Conservation (phyloP, 2,888 invertebrate species). For the Habrosyne pyritoides region DNA sequence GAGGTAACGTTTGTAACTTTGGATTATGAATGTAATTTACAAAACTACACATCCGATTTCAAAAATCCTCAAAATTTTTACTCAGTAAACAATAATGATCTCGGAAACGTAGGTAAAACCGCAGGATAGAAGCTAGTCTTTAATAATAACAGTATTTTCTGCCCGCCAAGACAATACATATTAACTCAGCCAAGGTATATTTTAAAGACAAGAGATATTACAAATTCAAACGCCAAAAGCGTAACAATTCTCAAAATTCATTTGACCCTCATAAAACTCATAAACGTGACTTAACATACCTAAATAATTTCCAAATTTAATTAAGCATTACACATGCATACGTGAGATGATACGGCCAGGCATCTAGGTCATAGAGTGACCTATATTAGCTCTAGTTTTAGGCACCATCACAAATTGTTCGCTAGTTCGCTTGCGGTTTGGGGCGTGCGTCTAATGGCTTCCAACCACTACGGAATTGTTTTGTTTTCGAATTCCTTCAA, state of each 20-base stretch:
- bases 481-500: not conserved
- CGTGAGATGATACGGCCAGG: not conserved
- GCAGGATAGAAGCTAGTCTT: no score
- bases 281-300: not conserved
- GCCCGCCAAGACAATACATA: no score
- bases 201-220: not conserved
- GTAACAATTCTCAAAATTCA: not conserved
- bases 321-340: not conserved
- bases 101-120: no score
- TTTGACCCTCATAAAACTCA: not conserved
- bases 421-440: not conserved
- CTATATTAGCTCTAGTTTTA: constrained; percentile 2
- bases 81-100: no score
- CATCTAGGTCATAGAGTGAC: not conserved
- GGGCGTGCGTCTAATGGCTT: not conserved
- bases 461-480: not conserved
- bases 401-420: not conserved
- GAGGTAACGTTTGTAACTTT: no score
- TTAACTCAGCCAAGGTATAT: no score
- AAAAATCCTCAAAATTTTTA: no score
- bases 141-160: no score
- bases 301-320: not conserved
- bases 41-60: no score
- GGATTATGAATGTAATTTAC: no score
- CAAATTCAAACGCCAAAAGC: not conserved